Percentiles rank a stretch among this genome's conserved stretches.
phyloP scores from a whole-genome alignment of 2,888 invertebrate species.

The Ptychoptera albimana region DNA sequence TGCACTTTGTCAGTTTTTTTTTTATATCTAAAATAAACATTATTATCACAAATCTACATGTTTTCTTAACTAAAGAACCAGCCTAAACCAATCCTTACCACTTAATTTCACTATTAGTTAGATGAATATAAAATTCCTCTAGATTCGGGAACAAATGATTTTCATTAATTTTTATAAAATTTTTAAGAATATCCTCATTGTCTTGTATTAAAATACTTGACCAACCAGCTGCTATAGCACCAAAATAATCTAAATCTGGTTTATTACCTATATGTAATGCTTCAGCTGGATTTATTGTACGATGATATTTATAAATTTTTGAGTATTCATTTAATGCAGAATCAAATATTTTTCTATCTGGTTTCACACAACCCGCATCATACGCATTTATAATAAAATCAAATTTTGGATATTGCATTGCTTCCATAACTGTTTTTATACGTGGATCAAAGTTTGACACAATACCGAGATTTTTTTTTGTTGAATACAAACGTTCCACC shows the following conservation, averaged over 20 bases:
- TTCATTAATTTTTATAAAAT: no score
- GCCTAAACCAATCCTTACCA: no score
- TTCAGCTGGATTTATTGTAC: constrained; percentile 34
- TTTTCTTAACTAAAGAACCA: no score
- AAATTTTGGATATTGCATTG: constrained; percentile 48
- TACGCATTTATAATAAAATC: constrained; percentile 71
- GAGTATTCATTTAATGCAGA: constrained; percentile 35
- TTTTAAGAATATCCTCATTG: no score
- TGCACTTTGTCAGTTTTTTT: no score
- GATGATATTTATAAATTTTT: constrained; percentile 10
- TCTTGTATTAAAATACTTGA: constrained; percentile 29
- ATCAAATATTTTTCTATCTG: constrained; percentile 20
- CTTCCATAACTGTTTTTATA: constrained; percentile 45
- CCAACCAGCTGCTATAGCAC: constrained; percentile 60
- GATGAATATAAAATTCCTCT: no score
- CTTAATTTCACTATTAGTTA: no score
- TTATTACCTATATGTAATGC: constrained; percentile 76
- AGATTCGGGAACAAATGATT: no score
- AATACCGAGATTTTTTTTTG: constrained; percentile 42
- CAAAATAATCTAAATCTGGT: constrained; percentile 55
- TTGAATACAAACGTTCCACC: constrained; percentile 30
- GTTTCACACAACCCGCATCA: constrained; percentile 39
- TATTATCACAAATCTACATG: no score
- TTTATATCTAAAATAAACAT: no score
- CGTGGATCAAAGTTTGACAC: constrained; percentile 85